phyloP scores from a whole-genome alignment of 2,888 invertebrate genomes.

The Rambutsinella grinnellia region DNA sequence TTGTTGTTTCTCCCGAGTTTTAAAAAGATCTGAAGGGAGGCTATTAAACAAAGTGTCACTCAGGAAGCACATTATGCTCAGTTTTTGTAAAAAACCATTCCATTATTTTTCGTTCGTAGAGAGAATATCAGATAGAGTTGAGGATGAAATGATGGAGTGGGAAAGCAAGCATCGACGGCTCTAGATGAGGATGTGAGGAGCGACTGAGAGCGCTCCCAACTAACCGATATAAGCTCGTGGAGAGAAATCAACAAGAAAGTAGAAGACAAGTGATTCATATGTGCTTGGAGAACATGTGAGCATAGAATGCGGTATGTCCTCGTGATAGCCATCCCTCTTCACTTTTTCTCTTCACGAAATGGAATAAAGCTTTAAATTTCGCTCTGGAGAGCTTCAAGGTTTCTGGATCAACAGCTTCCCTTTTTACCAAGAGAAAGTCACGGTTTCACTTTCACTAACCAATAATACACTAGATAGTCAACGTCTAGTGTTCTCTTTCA shows the following conservation, averaged over 20 bases:
- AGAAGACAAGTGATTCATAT: conserved; percentile 50
- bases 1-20: conserved; percentile 32
- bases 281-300: conserved; percentile 24
- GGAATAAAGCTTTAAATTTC: conserved; percentile 20
- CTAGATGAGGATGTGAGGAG: background rate
- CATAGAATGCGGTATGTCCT: conserved; percentile 1
- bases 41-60: conserved; percentile 58
- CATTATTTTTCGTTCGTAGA: no score
- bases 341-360: conserved; percentile 17
- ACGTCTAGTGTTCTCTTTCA: conserved; percentile 16
- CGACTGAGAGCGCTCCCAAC: conserved; percentile 15
- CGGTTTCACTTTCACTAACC: conserved; percentile 45
- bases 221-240: conserved; percentile 37
- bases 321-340: conserved; percentile 33
- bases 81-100: conserved; percentile 46
- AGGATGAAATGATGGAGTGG: conserved; percentile 19
- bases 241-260: conserved; percentile 58
- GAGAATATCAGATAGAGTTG: conserved; percentile 42
- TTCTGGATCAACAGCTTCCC: conserved; percentile 51
- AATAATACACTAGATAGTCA: conserved; percentile 3
- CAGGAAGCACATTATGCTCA: conserved; percentile 56
- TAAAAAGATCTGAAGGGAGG: conserved; percentile 47
- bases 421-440: conserved; percentile 41
- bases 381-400: conserved; percentile 15
- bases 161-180: no score